Evolutionary conservation across 1,140 invertebrate species (phyloP), one percentile per base, ranked within the genome.

Genomic region (Dryas iulia): DNA sequence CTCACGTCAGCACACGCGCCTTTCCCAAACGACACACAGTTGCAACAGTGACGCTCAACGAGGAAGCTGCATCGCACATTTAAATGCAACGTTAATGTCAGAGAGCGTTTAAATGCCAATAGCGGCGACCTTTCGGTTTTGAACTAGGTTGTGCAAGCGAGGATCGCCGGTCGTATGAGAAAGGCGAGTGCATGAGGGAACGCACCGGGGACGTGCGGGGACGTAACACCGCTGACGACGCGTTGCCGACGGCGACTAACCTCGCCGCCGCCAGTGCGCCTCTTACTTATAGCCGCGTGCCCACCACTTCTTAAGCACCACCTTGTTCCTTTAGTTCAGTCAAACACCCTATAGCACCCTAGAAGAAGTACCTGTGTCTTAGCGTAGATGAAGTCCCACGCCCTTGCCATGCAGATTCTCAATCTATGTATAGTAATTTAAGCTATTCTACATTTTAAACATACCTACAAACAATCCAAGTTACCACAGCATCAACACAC

Each of bases 61-160:
- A 88, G 87, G 88, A 89, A 89, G 89, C 88, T 86, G 82, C 83
- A 88, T 88, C 84, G 78, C 84, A 90, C 80, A 85, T 88, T 86
- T 84, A 89, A 89, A 88, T 88, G 88, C 88, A 90, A 88, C 85
- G 79, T 79, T 90, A 90, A 90, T 90, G 88, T 88, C 88, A 90
- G 81, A 88, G 87, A 88, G 86, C 86, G 84, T 79, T 85, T 86
- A 89, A 90, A 90, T 90, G 88, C 86, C 88, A 90, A 89, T 87
- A 89, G 81, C 78, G 86, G 74, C 83, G 86, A 90, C 88, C 88
- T 90, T 90, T 90, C 78, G 77, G 82, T 84, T 84, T 84, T 83
- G 81, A 87, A 81, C 79, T 74, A 76, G 70, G 78, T 90, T 90
- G 87, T 84, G 87, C 84, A 90, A 90, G 84, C 76, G 83, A 83